Evolutionary conservation across 2,888 invertebrate genomes (phyloP), one percentile per base, ranked within the genome.

Genomic region (Mesoligia furuncula): DNA sequence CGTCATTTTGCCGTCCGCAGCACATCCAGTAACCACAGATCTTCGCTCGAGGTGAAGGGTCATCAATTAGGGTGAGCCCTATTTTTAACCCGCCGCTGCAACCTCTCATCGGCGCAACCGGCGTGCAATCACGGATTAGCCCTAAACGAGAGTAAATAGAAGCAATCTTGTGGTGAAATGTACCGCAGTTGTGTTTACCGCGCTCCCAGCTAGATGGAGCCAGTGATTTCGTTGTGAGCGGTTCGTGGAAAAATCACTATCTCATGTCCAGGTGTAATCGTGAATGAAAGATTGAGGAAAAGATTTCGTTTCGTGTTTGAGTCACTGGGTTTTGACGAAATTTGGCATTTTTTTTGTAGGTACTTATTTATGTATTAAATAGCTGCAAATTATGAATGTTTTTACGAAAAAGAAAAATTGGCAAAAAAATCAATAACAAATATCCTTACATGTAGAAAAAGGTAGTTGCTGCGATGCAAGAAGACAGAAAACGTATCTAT

Each of bases 1-100:
- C 27, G 17, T 20, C 20, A 31, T 31, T 31, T 5, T 61, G 31
- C 11, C 17, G 57, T n/a, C 57, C 45, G 45, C 8, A 45, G 27
- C 86, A 24, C 61, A 81, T 91, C 92, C 61, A 92, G 88, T 15
- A 20, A 39, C 15, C 51, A 54, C 77, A 84, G 6, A 78, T 84
- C 86, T 54, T 0, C 57, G 87, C 31, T 24, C 61, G 77, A 90
- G 90, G 90, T 91, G 88, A 90, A 89, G 80, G 93, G 91, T 93
- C 91, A 93, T 92, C 93, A 94, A 93, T 94, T 93, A 93, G 93
- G 87, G 83, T 89, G 90, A 92, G 91, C 90, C 90, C 90, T 89
- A 92, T 93, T 93, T 93, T 94, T 93, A 92, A 90, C 90, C 87
- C 85, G 80, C 80, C 83, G 87, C 88, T 87, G 90, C 88, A 89